Percentiles rank a stretch among this genome's conserved stretches.
phyloP scores from a whole-genome alignment of 2,888 invertebrate species.

The Zhuqinia jingwanae region DNA sequence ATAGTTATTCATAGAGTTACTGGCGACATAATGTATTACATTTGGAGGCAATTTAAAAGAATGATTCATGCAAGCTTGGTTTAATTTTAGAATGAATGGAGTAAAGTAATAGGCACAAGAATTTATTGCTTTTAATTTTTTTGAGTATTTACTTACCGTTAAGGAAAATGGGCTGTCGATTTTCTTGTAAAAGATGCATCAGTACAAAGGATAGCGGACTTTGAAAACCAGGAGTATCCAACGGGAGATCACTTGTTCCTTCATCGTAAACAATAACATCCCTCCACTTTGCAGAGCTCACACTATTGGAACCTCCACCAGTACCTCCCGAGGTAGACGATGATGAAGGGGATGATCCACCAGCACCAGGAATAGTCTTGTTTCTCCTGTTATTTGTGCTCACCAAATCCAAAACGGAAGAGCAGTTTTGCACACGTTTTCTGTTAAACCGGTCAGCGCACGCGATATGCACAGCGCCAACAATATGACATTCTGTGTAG shows the following conservation, averaged over 20 bases:
- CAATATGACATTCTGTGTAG: conserved; percentile 87
- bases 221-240: conserved; percentile 83
- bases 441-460: conserved; percentile 87
- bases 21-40: no score
- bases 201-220: conserved; percentile 86
- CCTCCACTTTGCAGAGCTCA: conserved; percentile 72
- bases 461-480: conserved; percentile 87
- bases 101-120: conserved; percentile 3
- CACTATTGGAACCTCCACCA: conserved; percentile 16
- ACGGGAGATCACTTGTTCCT: conserved; percentile 83
- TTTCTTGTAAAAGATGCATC: conserved; percentile 86
- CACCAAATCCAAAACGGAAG: conserved; percentile 86
- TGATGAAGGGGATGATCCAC: conserved; percentile 38
- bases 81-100: no score
- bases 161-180: conserved; percentile 85
- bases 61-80: conserved; percentile 40
- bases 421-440: conserved; percentile 85
- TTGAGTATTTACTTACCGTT: conserved; percentile 85
- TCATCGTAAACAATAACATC: conserved; percentile 88
- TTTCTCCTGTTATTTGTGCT: conserved; percentile 86
- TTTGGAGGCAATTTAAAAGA: conserved; percentile 43
- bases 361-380: conserved; percentile 80
- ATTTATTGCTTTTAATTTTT: background rate
- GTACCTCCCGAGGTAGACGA: conserved; percentile 34
- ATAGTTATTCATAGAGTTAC: no score